Conservation (phyloP, 2,797 vertebrate genomes). For the Malacoraja senta region DNA sequence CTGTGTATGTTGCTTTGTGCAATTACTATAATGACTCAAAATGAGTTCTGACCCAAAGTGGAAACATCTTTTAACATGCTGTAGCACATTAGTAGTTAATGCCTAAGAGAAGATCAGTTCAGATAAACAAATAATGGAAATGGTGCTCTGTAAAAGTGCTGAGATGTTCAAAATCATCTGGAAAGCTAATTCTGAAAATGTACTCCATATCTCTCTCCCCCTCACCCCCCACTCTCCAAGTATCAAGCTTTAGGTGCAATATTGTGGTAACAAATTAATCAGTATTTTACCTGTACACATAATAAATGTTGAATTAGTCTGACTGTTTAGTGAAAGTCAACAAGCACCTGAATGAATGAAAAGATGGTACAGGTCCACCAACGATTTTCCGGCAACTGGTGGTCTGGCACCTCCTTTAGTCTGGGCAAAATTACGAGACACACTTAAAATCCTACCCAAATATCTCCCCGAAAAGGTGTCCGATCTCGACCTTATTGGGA, state of each 20-base stretch:
- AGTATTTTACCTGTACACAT: neutral
- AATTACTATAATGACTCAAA: constrained; percentile 19
- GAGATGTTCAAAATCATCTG: neutral
- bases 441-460: too few relatives aligned
- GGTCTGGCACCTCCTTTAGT: too few relatives aligned
- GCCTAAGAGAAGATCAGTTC: neutral
- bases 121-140: neutral
- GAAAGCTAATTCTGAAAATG: constrained; percentile 13
- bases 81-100: neutral
- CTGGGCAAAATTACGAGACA: too few relatives aligned
- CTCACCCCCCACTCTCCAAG: too few relatives aligned
- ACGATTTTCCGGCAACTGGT: too few relatives aligned
- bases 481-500: too few relatives aligned
- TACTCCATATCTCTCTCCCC: neutral
- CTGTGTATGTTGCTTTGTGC: neutral
- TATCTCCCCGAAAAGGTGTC: too few relatives aligned
- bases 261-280: constrained; percentile 4
- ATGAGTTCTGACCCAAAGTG: constrained; percentile 6
- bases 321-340: neutral
- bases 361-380: neutral
- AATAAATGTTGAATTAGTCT: neutral
- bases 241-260: neutral
- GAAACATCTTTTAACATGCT: constrained; percentile 7
- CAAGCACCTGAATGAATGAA: neutral
- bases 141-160: neutral